These are phyloP conservation scores for Bombyx mandarina DNA, from an alignment of 1,140 invertebrate species.

Conservation along the genomic window DNA sequence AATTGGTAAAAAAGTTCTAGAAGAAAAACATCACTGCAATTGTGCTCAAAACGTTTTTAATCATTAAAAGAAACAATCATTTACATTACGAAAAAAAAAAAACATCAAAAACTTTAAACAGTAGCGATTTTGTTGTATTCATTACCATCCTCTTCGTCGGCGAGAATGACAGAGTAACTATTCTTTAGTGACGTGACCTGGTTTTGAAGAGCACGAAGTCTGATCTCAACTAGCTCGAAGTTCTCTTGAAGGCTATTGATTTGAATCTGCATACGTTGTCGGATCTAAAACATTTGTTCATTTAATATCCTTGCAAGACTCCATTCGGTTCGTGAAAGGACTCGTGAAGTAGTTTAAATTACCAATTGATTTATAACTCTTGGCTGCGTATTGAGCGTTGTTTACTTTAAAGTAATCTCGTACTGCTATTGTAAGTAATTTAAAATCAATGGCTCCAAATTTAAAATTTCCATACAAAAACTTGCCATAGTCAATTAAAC, in stretches of 20 bases:
- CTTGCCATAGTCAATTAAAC: no score
- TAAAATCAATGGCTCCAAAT: no score
- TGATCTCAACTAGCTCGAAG: constrained; percentile 76
- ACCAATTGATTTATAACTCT: background rate
- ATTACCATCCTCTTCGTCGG: constrained; percentile 31
- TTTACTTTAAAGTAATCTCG: no score
- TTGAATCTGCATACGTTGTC: constrained; percentile 78
- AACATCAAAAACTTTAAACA: constrained; percentile 1
- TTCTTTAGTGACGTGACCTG: constrained; percentile 76
- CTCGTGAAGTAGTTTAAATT: background rate
- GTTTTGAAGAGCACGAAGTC: constrained; percentile 75
- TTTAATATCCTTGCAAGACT: constrained; percentile 4
- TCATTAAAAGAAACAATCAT: background rate
- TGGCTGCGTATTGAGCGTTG: background rate
- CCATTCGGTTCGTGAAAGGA: constrained; percentile 4
- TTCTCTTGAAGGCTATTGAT: constrained; percentile 76
- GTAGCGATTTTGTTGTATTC: constrained; percentile 15
- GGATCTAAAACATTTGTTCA: constrained; percentile 56
- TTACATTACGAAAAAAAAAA: background rate
- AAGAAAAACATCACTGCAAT: no score
- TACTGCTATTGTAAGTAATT: no score
- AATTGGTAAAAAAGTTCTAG: no score
- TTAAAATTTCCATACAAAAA: no score
- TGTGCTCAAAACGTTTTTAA: no score
- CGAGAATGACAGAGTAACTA: constrained; percentile 33